phyloP scores from a whole-genome alignment of 2,888 invertebrate species.

The Gortyna flavago region DNA sequence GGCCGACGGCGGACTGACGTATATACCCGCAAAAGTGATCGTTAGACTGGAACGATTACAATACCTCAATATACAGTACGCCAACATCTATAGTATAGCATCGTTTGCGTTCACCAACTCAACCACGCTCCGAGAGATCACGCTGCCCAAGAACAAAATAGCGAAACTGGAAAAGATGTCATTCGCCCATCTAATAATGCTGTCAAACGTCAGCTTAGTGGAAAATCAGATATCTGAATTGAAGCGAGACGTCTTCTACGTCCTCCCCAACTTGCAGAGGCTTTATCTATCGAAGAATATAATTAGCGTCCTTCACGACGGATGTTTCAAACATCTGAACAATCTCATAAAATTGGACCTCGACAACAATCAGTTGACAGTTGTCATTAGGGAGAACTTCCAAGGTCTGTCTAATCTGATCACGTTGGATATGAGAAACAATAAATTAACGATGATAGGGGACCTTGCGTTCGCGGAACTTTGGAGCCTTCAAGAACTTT shows the following conservation, averaged over 20 bases:
- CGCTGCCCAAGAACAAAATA: conserved; percentile 93
- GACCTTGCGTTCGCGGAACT: conserved; percentile 95
- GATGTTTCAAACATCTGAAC: conserved; percentile 93
- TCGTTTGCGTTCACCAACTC: conserved; percentile 94
- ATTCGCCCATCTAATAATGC: conserved; percentile 93
- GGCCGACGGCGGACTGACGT: conserved; percentile 92
- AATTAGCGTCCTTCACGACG: conserved; percentile 95
- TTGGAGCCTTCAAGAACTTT: conserved; percentile 93
- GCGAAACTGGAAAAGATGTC: conserved; percentile 92
- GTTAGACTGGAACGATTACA: conserved; percentile 92
- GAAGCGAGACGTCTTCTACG: conserved; percentile 93
- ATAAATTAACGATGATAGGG: conserved; percentile 94
- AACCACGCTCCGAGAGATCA: conserved; percentile 92
- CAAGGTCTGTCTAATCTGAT: conserved; percentile 93
- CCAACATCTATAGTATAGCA: conserved; percentile 92
- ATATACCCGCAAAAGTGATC: conserved; percentile 93
- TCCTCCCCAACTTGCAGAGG: conserved; percentile 93
- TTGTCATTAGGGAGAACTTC: conserved; percentile 94
- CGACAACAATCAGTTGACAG: conserved; percentile 93
- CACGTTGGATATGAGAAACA: conserved; percentile 93
- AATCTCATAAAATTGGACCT: conserved; percentile 95
- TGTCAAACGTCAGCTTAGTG: conserved; percentile 93
- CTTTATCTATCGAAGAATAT: conserved; percentile 96
- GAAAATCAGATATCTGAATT: conserved; percentile 94
- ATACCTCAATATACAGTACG: conserved; percentile 93